A percentile compares a stretch with the other conserved stretches of the same genome.
phyloP scores from a whole-genome alignment of 2,888 invertebrate genomes.

The Exephanes ischioxanthus region DNA sequence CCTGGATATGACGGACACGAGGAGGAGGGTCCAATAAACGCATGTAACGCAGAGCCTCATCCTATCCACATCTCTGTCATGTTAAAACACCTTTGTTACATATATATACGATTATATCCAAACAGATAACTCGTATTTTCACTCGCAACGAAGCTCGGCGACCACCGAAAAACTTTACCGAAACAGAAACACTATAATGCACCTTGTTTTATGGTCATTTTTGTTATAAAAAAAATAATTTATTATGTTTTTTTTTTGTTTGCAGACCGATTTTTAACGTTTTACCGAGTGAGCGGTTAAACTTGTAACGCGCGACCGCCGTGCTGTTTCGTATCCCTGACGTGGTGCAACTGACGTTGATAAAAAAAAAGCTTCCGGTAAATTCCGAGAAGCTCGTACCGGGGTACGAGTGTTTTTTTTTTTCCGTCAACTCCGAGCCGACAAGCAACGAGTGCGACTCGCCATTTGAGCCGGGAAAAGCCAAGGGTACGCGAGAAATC shows the following conservation, averaged over 20 bases:
- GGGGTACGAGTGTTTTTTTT: constrained; percentile 32
- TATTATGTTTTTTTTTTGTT: constrained; percentile 7
- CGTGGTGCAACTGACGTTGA: constrained; percentile 72
- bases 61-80: constrained; percentile 79
- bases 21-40: constrained; percentile 88
- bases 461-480: constrained; percentile 4
- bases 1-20: constrained; percentile 88
- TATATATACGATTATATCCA: constrained; percentile 2
- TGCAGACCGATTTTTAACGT: constrained; percentile 8
- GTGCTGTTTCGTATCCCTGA: constrained; percentile 71
- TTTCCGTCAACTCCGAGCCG: neutral
- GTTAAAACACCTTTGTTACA: constrained; percentile 60
- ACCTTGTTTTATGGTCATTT: neutral
- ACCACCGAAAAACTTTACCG: neutral
- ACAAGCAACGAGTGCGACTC: neutral
- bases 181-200: neutral
- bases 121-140: constrained; percentile 6
- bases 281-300: neutral
- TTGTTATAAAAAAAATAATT: neutral
- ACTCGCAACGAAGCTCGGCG: neutral
- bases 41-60: constrained; percentile 88
- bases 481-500: constrained; percentile 13
- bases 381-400: constrained; percentile 24
- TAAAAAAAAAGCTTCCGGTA: constrained; percentile 71
- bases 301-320: constrained; percentile 11